Evolutionary conservation across 1,140 invertebrate species (phyloP).

Genomic region (Plodia interpunctella): DNA sequence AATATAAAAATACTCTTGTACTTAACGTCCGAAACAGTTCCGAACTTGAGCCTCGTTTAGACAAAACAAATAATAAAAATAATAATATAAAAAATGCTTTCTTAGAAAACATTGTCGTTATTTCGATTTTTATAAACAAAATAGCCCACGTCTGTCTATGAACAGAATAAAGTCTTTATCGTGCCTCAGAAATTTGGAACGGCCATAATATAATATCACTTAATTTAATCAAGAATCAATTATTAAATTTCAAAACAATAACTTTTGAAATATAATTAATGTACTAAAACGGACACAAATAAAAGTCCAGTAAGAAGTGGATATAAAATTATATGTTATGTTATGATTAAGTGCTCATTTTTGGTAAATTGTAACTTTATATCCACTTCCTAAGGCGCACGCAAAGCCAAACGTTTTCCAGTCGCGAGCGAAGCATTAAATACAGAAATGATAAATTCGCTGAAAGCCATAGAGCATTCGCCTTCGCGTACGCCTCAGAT

Average conservation of each 20-base stretch:
- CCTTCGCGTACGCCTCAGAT: conserved; percentile 45
- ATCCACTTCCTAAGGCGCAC: conserved; percentile 42
- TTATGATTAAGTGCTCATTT: background rate
- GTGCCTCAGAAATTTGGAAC: background rate
- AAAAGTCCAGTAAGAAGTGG: background rate
- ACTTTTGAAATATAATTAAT: conserved; percentile 3
- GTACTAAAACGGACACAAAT: background rate
- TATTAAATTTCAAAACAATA: background rate
- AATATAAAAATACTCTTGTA: conserved; percentile 14
- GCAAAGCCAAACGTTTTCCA: conserved; percentile 44
- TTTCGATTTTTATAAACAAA: conserved; percentile 1
- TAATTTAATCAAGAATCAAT: background rate
- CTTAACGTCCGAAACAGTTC: conserved; percentile 5
- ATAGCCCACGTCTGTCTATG: background rate
- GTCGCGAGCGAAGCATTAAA: conserved; percentile 21
- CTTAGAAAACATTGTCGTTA: conserved; percentile 4
- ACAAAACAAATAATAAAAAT: background rate
- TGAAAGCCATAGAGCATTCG: conserved; percentile 33
- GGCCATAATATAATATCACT: background rate
- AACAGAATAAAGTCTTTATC: background rate
- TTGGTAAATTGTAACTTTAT: background rate
- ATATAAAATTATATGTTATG: background rate
- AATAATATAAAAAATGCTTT: background rate
- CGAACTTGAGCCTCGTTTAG: conserved; percentile 7
- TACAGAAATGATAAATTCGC: conserved; percentile 26